phyloP scores from a whole-genome alignment of 2,113 vertebrate species.

The Balaeniceps rex region DNA sequence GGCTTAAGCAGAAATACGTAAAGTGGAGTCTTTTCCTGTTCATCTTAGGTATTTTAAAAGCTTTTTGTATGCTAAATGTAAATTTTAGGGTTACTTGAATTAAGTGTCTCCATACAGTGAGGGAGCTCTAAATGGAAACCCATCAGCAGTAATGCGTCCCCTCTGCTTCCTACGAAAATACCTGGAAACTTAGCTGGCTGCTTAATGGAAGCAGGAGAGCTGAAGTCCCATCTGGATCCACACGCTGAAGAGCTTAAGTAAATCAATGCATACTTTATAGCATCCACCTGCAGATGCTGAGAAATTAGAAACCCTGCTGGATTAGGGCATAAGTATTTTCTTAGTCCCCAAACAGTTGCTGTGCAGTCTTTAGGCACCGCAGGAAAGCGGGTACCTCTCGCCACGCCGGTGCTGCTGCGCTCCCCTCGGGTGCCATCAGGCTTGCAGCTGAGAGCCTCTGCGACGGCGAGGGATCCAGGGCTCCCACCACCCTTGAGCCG shows the following conservation, averaged over 20 bases:
- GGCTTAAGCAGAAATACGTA: background rate
- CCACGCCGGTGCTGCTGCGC: fast-evolving
- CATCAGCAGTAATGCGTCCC: background rate
- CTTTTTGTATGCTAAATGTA: background rate
- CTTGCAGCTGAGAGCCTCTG: background rate
- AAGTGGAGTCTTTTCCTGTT: background rate
- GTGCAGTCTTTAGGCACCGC: background rate
- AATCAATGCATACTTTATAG: background rate
- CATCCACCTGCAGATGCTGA: background rate
- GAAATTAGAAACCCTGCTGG: background rate
- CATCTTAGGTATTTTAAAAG: background rate
- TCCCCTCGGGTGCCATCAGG: background rate
- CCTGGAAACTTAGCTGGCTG: background rate
- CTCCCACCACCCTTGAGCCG: background rate
- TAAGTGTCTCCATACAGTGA: background rate
- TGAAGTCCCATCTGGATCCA: background rate
- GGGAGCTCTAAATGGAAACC: background rate
- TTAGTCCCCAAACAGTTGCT: background rate
- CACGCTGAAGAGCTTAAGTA: background rate
- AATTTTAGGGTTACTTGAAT: background rate
- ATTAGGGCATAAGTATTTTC: background rate
- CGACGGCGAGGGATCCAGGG: fast-evolving
- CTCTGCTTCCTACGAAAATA: background rate
- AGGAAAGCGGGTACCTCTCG: background rate
- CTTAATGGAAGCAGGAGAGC: background rate